These are phyloP conservation scores for Eupithecia exiguata DNA, from an alignment of 2,888 invertebrate genomes.

Conservation along the genomic window DNA sequence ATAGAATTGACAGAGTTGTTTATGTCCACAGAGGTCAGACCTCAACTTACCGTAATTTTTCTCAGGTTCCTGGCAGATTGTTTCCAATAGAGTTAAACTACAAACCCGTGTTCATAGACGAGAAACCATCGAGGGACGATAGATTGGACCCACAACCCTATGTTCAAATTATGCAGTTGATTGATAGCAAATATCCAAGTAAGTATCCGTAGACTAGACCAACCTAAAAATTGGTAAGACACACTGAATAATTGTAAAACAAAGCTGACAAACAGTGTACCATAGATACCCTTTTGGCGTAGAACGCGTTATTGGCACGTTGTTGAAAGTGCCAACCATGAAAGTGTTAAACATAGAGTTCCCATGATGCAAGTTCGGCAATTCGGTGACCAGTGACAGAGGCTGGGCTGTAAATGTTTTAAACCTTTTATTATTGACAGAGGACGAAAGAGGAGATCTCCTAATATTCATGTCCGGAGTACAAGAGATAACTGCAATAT, in stretches of 20 bases:
- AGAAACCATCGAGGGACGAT: slow-evolving; percentile 85
- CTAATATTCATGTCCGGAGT: slow-evolving; percentile 97
- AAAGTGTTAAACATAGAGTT: too few species aligned
- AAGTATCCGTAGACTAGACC: slow-evolving; percentile 47
- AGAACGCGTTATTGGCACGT: too few species aligned
- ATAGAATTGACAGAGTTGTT: too few species aligned
- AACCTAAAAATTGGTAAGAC: too few species aligned
- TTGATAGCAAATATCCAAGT: slow-evolving; percentile 94
- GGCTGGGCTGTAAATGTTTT: neutral
- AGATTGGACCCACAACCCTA: slow-evolving; percentile 97
- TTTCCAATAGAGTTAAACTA: slow-evolving; percentile 96
- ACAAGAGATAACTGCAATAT: slow-evolving; percentile 94
- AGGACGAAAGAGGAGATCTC: slow-evolving; percentile 94
- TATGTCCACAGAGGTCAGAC: too few species aligned
- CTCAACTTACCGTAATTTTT: too few species aligned
- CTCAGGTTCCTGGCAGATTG: slow-evolving; percentile 95
- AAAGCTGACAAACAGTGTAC: too few species aligned
- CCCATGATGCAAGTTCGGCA: too few species aligned
- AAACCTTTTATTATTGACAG: slow-evolving; percentile 61
- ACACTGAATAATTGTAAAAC: too few species aligned
- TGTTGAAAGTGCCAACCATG: too few species aligned
- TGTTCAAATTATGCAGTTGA: slow-evolving; percentile 94
- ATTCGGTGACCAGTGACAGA: too few species aligned
- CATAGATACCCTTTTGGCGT: too few species aligned
- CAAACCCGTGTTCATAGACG: slow-evolving; percentile 85